Conservation (phyloP, 2,113 vertebrate species). For the Datnioides undecimradiatus region DNA sequence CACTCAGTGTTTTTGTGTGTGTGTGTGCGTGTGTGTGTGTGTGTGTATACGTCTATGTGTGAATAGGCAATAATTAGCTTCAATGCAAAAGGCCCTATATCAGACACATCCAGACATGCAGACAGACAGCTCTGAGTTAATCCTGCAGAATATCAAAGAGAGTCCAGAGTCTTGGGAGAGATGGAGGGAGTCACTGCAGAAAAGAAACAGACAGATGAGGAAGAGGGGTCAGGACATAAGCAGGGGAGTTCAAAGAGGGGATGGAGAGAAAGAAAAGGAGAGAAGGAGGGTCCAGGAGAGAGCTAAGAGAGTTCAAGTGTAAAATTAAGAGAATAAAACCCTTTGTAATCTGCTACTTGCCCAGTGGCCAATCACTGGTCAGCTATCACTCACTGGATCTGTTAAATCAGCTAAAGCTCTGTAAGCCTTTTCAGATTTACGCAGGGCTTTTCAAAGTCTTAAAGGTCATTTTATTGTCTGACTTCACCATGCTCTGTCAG, state of each 20-base stretch:
- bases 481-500: not conserved
- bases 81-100: conserved; percentile 36
- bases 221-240: conserved; percentile 63
- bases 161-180: conserved; percentile 40
- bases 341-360: conserved; percentile 46
- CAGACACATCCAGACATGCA: conserved; percentile 32
- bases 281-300: conserved; percentile 37
- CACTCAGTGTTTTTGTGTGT: conserved; percentile 10
- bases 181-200: conserved; percentile 49
- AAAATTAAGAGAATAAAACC: conserved; percentile 60
- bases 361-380: conserved; percentile 16
- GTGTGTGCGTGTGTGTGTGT: conserved; percentile 15
- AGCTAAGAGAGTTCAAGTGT: conserved; percentile 64
- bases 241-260: conserved; percentile 58
- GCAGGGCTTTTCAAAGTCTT: not conserved
- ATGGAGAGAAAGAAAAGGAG: conserved; percentile 30
- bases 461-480: conserved; percentile 31
- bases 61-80: conserved; percentile 26
- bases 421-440: conserved; percentile 34
- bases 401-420: conserved; percentile 32
- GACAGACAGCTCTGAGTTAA: conserved; percentile 58
- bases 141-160: conserved; percentile 68
- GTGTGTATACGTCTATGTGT: not conserved
- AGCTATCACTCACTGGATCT: conserved; percentile 3
- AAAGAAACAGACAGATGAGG: conserved; percentile 34